These are phyloP conservation scores for Poecilia wingei DNA, from an alignment of 2,797 vertebrate genomes.

Conservation along the genomic window DNA sequence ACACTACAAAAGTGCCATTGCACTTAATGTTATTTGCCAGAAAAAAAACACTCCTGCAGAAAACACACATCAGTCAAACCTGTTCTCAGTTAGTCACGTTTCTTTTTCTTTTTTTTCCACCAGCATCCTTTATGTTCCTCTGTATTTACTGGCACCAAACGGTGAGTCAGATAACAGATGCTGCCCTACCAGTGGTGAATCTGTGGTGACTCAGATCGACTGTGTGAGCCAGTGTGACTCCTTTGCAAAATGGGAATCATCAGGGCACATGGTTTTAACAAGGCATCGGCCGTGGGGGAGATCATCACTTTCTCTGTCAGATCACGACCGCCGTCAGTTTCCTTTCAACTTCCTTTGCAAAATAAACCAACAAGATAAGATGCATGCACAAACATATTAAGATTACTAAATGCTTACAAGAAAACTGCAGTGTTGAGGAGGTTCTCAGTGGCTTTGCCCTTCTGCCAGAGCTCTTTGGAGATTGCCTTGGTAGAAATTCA, in stretches of 20 bases:
- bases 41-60: conserved; percentile 1
- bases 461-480: conserved; percentile 67
- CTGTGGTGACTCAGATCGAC: conserved; percentile 20
- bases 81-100: conserved; percentile 37
- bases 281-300: neutral
- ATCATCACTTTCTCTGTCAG: neutral
- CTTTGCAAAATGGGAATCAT: neutral
- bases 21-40: conserved; percentile 11
- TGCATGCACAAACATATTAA: conserved; percentile 8
- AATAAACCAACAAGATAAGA: conserved; percentile 1
- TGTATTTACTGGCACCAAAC: conserved; percentile 30
- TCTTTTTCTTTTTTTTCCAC: conserved; percentile 2
- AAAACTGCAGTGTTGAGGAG: conserved; percentile 56
- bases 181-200: conserved; percentile 21
- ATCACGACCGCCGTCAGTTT: neutral
- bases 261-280: conserved; percentile 7
- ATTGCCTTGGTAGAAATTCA: conserved; percentile 71
- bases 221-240: conserved; percentile 27
- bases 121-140: conserved; percentile 35
- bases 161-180: conserved; percentile 46
- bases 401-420: conserved; percentile 66
- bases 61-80: conserved; percentile 48
- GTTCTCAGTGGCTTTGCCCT: conserved; percentile 70
- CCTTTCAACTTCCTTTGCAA: neutral
- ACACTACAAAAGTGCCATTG: neutral